These are phyloP conservation scores for Fregata magnificens DNA, from an alignment of 2,113 vertebrate genomes.

Conservation along the genomic window DNA sequence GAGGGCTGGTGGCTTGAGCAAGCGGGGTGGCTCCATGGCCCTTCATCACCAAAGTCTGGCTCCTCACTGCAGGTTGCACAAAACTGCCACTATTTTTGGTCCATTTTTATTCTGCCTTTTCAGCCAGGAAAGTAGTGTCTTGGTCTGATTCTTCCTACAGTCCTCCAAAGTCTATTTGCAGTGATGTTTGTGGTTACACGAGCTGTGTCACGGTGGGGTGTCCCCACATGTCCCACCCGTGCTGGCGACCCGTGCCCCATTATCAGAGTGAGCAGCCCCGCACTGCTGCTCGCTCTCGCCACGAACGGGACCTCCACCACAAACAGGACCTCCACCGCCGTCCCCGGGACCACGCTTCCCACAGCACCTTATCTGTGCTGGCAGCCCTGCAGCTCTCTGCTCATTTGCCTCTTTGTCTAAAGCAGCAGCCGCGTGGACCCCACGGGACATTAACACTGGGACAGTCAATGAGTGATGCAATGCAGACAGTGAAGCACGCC, in stretches of 20 bases:
- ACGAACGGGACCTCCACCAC: accelerated
- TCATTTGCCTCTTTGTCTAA: background rate
- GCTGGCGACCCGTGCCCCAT: accelerated
- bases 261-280: background rate
- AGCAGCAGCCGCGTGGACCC: accelerated
- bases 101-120: background rate
- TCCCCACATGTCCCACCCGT: background rate
- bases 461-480: accelerated
- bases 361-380: background rate
- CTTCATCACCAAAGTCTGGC: background rate
- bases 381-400: background rate
- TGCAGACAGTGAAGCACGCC: accelerated
- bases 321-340: background rate
- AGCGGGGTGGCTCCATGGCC: background rate
- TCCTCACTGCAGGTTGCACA: background rate
- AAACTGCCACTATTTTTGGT: background rate
- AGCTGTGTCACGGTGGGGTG: accelerated
- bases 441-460: accelerated
- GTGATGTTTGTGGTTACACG: background rate
- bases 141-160: background rate
- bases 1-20: background rate
- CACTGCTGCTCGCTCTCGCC: accelerated
- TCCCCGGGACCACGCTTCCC: accelerated
- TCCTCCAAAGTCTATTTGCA: background rate
- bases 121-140: background rate